These are phyloP conservation scores for Macrotrachela quadricornifera DNA, from an alignment of 1,140 invertebrate genomes.

Conservation along the genomic window DNA sequence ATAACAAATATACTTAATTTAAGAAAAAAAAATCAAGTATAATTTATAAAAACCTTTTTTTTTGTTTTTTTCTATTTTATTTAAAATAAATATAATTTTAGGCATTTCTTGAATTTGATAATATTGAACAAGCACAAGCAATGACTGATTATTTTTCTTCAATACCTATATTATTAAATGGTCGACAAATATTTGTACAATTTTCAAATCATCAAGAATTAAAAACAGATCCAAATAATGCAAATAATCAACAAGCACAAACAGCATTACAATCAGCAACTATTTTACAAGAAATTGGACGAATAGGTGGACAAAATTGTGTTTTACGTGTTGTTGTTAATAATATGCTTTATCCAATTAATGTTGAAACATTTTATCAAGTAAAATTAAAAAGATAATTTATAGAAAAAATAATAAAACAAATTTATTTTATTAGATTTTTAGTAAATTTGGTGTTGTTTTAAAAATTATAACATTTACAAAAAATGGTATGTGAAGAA, in stretches of 20 bases:
- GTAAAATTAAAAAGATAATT: neutral
- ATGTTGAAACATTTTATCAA: constrained; percentile 68
- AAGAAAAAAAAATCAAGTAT: constrained; percentile 77
- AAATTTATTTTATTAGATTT: no score
- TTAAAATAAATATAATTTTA: neutral
- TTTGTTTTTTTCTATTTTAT: neutral
- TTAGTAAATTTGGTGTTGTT: constrained; percentile 88
- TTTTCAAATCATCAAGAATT: constrained; percentile 95
- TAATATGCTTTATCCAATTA: constrained; percentile 95
- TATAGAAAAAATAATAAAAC: no score
- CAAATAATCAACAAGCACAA: constrained; percentile 51
- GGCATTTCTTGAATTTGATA: constrained; percentile 94
- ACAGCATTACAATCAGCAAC: constrained; percentile 46
- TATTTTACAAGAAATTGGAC: constrained; percentile 14
- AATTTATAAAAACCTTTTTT: no score
- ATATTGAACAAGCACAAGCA: constrained; percentile 62
- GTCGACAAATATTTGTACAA: constrained; percentile 82
- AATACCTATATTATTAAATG: constrained; percentile 58
- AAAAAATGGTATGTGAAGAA: constrained; percentile 56
- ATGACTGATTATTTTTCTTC: constrained; percentile 82
- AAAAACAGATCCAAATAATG: constrained; percentile 61
- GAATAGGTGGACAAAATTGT: constrained; percentile 71
- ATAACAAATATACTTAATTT: constrained; percentile 88
- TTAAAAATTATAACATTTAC: constrained; percentile 97
- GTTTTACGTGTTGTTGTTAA: constrained; percentile 78